phyloP scores from a whole-genome alignment of 2,797 vertebrate species.

The Pangasius larnaudii region DNA sequence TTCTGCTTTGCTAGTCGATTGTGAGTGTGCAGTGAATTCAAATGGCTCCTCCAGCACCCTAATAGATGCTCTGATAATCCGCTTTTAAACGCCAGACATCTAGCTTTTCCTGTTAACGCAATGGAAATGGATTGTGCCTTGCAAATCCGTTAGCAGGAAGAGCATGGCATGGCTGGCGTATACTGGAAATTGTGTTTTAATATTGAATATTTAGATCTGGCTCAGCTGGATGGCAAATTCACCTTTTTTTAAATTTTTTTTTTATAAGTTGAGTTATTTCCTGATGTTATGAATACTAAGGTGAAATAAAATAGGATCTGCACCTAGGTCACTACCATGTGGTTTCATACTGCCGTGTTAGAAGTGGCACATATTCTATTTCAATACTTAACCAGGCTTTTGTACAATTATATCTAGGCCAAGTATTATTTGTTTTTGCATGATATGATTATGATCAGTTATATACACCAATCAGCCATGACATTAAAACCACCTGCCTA shows the following conservation, averaged over 20 bases:
- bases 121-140: constrained; percentile 32
- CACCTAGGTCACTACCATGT: not conserved
- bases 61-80: constrained; percentile 42
- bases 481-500: too few relatives aligned
- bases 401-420: not conserved
- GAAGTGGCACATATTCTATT: not conserved
- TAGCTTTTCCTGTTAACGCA: constrained; percentile 17
- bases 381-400: not conserved
- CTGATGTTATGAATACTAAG: not conserved
- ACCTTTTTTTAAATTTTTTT: not conserved
- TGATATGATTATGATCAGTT: not conserved
- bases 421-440: not conserved
- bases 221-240: not conserved
- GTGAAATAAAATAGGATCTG: not conserved
- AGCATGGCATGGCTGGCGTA: not conserved
- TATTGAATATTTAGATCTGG: not conserved
- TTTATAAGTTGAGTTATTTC: not conserved
- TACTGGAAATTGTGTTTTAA: constrained; percentile 12
- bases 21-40: constrained; percentile 20
- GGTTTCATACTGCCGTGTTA: not conserved
- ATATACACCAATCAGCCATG: too few relatives aligned
- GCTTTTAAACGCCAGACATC: constrained; percentile 34
- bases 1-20: not conserved
- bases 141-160: constrained; percentile 11
- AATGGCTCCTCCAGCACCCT: constrained; percentile 6